Percentiles rank a stretch among this genome's conserved stretches.
Conservation (phyloP, 2,113 vertebrate genomes). For the Panthera leo region DNA sequence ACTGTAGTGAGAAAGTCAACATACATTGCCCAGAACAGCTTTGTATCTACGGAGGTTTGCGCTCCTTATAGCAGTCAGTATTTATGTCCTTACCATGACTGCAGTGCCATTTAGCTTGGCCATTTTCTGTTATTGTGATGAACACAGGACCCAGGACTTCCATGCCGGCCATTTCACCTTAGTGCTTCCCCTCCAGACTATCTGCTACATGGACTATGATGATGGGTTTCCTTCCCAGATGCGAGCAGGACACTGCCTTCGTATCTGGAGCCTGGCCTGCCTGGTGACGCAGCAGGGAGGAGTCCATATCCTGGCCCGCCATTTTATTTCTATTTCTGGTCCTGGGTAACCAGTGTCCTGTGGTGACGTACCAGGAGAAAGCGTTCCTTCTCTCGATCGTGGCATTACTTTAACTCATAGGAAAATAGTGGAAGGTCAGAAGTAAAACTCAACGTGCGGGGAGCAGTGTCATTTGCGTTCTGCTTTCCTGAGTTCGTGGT, state of each 20-base stretch:
- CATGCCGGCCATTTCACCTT: too few species aligned
- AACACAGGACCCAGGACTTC: background rate
- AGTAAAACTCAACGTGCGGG: background rate
- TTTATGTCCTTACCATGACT: background rate
- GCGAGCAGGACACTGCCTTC: background rate
- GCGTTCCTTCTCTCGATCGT: background rate
- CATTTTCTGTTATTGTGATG: background rate
- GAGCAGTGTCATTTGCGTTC: background rate
- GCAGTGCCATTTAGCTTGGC: fast-evolving
- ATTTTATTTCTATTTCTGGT: background rate
- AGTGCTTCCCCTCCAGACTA: background rate
- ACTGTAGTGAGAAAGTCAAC: background rate
- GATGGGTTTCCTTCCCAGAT: background rate
- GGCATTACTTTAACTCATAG: background rate
- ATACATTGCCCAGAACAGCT: background rate
- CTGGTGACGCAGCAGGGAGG: background rate
- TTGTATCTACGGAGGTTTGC: background rate
- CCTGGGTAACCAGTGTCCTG: background rate
- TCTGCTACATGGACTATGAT: fast-evolving
- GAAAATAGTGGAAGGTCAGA: background rate
- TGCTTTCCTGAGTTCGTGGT: background rate
- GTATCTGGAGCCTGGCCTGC: background rate
- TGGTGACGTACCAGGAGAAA: background rate
- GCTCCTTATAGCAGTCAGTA: background rate
- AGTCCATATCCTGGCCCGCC: background rate